Evolutionary conservation across 2,113 vertebrate genomes (phyloP).

Genomic region (Ramphastos sulfuratus): DNA sequence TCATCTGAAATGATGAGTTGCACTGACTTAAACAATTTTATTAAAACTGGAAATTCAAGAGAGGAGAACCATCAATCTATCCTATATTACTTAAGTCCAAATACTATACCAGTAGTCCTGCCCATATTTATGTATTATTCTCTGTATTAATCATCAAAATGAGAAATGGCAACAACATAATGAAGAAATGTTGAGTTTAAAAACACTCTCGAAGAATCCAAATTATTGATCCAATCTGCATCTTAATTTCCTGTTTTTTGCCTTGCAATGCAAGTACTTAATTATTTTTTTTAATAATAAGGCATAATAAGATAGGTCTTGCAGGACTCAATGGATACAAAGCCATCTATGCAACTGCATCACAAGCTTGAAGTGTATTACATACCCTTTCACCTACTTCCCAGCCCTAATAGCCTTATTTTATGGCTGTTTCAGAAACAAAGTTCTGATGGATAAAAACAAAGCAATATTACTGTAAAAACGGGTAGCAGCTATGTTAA

Average conservation of each 20-base stretch:
- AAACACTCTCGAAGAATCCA: background rate
- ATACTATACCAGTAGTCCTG: background rate
- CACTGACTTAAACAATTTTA: background rate
- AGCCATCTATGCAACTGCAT: fast-evolving
- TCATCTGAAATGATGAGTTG: background rate
- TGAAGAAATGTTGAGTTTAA: background rate
- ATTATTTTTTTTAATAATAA: background rate
- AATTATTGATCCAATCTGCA: background rate
- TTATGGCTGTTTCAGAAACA: background rate
- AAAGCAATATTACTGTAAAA: background rate
- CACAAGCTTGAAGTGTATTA: background rate
- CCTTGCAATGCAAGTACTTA: background rate
- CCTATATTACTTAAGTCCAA: background rate
- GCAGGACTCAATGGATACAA: background rate
- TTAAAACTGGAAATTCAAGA: background rate
- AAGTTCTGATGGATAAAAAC: background rate
- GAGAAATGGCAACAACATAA: background rate
- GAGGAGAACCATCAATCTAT: background rate
- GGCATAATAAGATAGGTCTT: background rate
- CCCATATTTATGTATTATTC: background rate
- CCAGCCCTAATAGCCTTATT: background rate
- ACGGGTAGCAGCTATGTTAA: background rate
- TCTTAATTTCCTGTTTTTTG: background rate
- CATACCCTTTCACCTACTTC: background rate
- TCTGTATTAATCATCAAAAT: fast-evolving